Evolutionary conservation across 2,888 invertebrate species (phyloP).

Genomic region (Pollenia labialis): DNA sequence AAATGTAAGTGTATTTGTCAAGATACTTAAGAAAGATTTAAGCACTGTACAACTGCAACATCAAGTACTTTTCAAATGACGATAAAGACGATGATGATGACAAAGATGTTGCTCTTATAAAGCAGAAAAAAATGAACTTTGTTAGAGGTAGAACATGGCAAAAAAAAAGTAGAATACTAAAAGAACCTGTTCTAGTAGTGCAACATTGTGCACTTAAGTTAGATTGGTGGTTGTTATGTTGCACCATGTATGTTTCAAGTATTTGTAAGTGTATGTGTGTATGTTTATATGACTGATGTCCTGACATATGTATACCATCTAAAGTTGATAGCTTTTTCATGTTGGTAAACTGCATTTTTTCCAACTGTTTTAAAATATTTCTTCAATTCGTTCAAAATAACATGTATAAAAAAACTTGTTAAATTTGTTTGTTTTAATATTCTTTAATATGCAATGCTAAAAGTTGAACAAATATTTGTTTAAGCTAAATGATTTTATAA

Average conservation of each 20-base stretch:
- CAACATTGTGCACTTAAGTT: slow-evolving; percentile 68
- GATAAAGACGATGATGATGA: slow-evolving; percentile 76
- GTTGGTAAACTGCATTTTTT: slow-evolving; percentile 18
- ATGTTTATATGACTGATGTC: slow-evolving; percentile 9
- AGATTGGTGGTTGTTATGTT: slow-evolving; percentile 61
- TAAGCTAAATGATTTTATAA: neutral
- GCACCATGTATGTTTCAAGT: neutral
- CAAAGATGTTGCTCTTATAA: slow-evolving; percentile 59
- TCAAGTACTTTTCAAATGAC: slow-evolving; percentile 71
- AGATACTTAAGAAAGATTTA: slow-evolving; percentile 72
- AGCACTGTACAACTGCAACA: slow-evolving; percentile 73
- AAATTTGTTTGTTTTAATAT: slow-evolving; percentile 7
- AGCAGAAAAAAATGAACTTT: slow-evolving; percentile 38
- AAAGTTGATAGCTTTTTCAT: slow-evolving; percentile 62
- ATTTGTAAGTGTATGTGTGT: neutral
- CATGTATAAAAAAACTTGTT: neutral
- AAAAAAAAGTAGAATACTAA: slow-evolving; percentile 16
- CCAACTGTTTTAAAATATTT: neutral
- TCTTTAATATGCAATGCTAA: neutral
- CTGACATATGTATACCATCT: slow-evolving; percentile 48
- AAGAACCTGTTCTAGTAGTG: slow-evolving; percentile 56
- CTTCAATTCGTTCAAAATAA: neutral
- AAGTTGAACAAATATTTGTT: slow-evolving; percentile 31
- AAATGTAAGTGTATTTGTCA: slow-evolving; percentile 57
- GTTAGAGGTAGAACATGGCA: neutral